These are phyloP conservation scores for Odontomachus brunneus DNA, from an alignment of 1,140 invertebrate species.

Conservation along the genomic window DNA sequence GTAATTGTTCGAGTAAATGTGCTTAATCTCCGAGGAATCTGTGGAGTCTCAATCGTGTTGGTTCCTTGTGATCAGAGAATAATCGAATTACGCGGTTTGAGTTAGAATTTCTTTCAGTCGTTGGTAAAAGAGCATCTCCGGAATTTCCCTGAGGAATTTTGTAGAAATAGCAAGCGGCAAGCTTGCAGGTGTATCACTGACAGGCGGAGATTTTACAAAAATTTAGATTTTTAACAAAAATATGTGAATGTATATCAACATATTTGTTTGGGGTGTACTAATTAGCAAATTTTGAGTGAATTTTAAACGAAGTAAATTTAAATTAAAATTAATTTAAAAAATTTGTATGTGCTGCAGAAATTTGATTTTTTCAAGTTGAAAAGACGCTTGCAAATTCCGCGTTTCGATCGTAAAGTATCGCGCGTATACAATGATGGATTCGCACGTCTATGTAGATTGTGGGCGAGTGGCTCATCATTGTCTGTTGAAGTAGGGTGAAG, in stretches of 20 bases:
- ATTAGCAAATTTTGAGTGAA: too few species aligned
- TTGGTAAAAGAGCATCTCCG: not conserved
- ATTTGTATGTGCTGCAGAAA: not conserved
- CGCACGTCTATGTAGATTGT: not conserved
- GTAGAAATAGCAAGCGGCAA: not conserved
- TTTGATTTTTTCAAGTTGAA: not conserved
- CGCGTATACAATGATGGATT: slow-evolving; percentile 11
- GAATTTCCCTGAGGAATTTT: slow-evolving; percentile 24
- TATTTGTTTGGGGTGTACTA: too few species aligned
- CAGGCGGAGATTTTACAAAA: not conserved
- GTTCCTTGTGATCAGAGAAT: slow-evolving; percentile 41
- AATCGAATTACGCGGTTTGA: slow-evolving; percentile 53
- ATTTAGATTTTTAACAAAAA: too few species aligned
- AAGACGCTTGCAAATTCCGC: not conserved
- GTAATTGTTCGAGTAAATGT: slow-evolving; percentile 41
- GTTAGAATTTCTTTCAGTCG: slow-evolving; percentile 3
- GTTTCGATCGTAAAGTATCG: slow-evolving; percentile 5
- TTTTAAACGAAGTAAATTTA: too few species aligned
- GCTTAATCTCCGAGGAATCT: slow-evolving; percentile 63
- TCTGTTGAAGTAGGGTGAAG: slow-evolving; percentile 5
- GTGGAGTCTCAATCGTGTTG: slow-evolving; percentile 20
- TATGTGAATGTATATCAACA: too few species aligned
- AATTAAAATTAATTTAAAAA: too few species aligned
- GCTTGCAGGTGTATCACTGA: not conserved
- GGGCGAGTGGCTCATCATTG: not conserved